Base-by-base conservation (phyloP, 2,888 invertebrate genomes). In the Acronicta leporina region DNA sequence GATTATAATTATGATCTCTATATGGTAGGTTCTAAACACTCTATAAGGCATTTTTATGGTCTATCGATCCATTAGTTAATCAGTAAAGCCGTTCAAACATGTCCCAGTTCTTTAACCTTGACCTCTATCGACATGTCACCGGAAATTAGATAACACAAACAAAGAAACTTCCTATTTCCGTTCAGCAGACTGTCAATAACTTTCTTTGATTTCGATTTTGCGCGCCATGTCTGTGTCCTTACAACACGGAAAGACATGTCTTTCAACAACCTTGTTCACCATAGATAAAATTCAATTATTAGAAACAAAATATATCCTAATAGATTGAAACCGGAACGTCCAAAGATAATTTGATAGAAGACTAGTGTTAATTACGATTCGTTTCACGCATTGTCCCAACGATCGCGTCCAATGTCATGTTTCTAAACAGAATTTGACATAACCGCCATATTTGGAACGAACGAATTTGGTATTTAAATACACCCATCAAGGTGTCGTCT, bases 121-220 rank as follows among this genome's bases (percentile, higher is more conserved):
- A 90, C 90, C 89, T 86, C 83, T 67, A 70, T 71, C 63, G 72
- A 68, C 69, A 80, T 83, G 50, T 71, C 77, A 80, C 87, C 86
- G 90, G 87, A 88, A 85, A 75, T 81, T 63, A 78, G 70, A 79
- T 82, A 83, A 75, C 67, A 76, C 57, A 77, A 54, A 83, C 82
- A 86, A 84, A 82, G 65, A 73, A 66, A 77, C 82, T 92, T 92
- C 90, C 92, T 88, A 78, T 83, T 88, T 92, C 92, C 92, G 86
- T 78, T 72, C 81, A 79, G 82, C 80, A 76, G 77, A 72, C 74
- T 87, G 89, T 85, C 87, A 84, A 84, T 86, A 78, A 77, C 89
- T 92, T 91, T 92, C 91, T 91, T 89, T 82, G 43, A 56, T 27
- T 51, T 60, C 63, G 20, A 20, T 20, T 20, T 20, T 20, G 20